phyloP scores from a whole-genome alignment of 2,888 invertebrate species.

The Drosophila quinaria region DNA sequence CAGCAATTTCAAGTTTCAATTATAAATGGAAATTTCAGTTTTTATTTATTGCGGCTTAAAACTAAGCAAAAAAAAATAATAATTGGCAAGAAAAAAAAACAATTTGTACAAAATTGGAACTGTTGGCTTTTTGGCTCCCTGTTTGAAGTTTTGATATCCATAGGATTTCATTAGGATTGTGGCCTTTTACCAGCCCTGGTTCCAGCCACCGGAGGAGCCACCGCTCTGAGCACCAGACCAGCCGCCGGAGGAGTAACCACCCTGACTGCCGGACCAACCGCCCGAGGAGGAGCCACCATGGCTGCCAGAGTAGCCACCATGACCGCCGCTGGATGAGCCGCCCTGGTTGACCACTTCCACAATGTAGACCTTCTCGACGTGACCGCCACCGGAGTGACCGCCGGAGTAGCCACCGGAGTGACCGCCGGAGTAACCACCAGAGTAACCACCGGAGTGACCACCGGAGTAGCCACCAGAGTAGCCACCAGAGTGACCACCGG shows the following conservation, averaged over 20 bases:
- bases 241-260: constrained; percentile 48
- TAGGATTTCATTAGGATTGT: background rate
- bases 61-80: constrained; percentile 41
- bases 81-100: constrained; percentile 36
- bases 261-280: constrained; percentile 49
- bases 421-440: constrained; percentile 54
- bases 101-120: constrained; percentile 39
- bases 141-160: constrained; percentile 52
- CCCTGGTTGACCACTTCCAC: constrained; percentile 36
- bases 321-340: constrained; percentile 42
- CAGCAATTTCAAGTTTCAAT: constrained; percentile 21
- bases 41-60: constrained; percentile 43
- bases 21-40: constrained; percentile 52
- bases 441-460: constrained; percentile 49
- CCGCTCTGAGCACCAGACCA: constrained; percentile 33
- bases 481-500: constrained; percentile 45
- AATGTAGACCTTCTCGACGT: constrained; percentile 34
- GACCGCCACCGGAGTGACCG: constrained; percentile 34
- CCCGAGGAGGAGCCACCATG: constrained; percentile 37
- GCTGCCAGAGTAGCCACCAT: constrained; percentile 46
- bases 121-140: constrained; percentile 52
- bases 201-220: constrained; percentile 53
- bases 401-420: constrained; percentile 48
- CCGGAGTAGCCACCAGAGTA: constrained; percentile 49
- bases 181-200: constrained; percentile 68